Evolutionary conservation across 1,140 invertebrate genomes (phyloP), one percentile per base, ranked within the genome.

Genomic region (Brachionus koreanus): DNA sequence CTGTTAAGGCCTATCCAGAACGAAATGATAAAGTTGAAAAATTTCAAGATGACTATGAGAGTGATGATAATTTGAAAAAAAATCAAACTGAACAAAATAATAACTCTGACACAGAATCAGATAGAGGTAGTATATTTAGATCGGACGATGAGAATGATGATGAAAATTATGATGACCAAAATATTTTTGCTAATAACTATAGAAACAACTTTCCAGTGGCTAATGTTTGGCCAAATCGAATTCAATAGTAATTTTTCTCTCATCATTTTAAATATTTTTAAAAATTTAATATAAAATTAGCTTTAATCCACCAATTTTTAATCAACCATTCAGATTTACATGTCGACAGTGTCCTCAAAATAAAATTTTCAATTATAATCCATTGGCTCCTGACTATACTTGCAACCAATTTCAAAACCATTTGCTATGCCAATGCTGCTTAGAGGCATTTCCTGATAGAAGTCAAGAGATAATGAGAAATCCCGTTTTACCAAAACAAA

Each of bases 351-450:
- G 13, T 29, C 19, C 46, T n/a, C 83, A 84, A 72, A 86, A 86
- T 81, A 84, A 61, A 13, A 85, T 86, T 25, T 74, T 46, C 1
- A 46, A 74, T 25, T 16, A 35, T 69, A 69, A 37, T 7, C 83
- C 85, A 72, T 85, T 85, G 16, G 46, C 85, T 13, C 86, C 86
- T 6, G 16, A 74, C 3, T 85, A 84, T 83, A 81, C 76, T 0
- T 87, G 87, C 83, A 46, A 19, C 0, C 37, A 46, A 6, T 83
- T 82, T 29, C 85, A 86, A 82, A 87, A 85, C 75, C 87, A 88
- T 83, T 81, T 87, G 1, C 52, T 87, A 42, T 88, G 87, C 83
- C 84, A 85, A 83, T 88, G 87, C 75, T 88, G 87, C 83, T 43
- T 87, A 63, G 85, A 86, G 67, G 85, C 86, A 2, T 86, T 88